phyloP scores from a whole-genome alignment of 2,797 vertebrate species.

The Cyclura pinguis region DNA sequence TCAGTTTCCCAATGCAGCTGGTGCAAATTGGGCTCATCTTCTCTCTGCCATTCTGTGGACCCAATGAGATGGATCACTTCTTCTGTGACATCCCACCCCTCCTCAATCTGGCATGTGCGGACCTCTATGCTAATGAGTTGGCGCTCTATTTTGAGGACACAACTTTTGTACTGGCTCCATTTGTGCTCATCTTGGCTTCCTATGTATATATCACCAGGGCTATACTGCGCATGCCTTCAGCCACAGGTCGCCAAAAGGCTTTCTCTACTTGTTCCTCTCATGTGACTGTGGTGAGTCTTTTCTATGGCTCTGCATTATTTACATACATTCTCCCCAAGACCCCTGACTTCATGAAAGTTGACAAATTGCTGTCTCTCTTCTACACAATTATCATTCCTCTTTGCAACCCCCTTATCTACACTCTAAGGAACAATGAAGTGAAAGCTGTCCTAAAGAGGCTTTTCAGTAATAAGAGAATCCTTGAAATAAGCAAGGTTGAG shows the following conservation, averaged over 20 bases:
- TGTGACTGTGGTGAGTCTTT: slow-evolving; percentile 70
- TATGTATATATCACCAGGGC: slow-evolving; percentile 63
- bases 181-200: slow-evolving; percentile 67
- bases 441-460: slow-evolving; percentile 31
- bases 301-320: slow-evolving; percentile 69
- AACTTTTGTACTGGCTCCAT: slow-evolving; percentile 64
- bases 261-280: slow-evolving; percentile 74
- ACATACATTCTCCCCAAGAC: slow-evolving; percentile 65
- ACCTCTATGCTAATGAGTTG: slow-evolving; percentile 67
- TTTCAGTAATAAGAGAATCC: neutral
- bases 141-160: slow-evolving; percentile 63
- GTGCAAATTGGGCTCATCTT: slow-evolving; percentile 62
- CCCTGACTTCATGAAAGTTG: slow-evolving; percentile 57
- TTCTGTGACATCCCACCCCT: slow-evolving; percentile 72
- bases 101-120: slow-evolving; percentile 67
- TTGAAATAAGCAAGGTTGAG: neutral
- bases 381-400: slow-evolving; percentile 70
- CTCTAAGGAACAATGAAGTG: slow-evolving; percentile 70
- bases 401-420: slow-evolving; percentile 72
- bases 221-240: slow-evolving; percentile 64
- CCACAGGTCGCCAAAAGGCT: slow-evolving; percentile 61
- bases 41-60: slow-evolving; percentile 71
- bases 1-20: slow-evolving; percentile 39
- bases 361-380: slow-evolving; percentile 69
- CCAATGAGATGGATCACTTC: slow-evolving; percentile 69